Base-by-base conservation (phyloP, 2,888 invertebrate species). In the Boloria selene region DNA sequence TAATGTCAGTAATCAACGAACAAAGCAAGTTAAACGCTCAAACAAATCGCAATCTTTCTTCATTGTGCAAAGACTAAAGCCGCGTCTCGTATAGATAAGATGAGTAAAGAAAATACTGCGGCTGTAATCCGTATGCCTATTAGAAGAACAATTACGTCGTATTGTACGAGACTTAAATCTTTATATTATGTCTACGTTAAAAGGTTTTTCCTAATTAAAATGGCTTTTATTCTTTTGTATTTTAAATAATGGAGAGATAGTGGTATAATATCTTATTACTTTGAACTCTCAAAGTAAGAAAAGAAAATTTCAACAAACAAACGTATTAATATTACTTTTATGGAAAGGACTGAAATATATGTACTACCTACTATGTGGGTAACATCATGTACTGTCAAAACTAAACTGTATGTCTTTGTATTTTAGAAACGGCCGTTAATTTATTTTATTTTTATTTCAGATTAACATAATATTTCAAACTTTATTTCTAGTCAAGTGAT, bases 11-110 rank as follows among this genome's bases (percentile, higher is more conserved):
- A 60, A 67, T 60, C 16, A 60, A 51, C 42, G 38, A 67, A 65
- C 61, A 70, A 70, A 67, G 42, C n/a, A 44, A 58, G 55, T 60
- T 54, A 60, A 65, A 54, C 54, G 60, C 52, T 70, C 53, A 58
- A 59, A 61, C 62, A 65, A 65, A 60, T 55, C 67, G 54, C 55
- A 67, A 67, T 70, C 61, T 65, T 63, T 68, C 18, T 51, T 61
- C 59, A 50, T 49, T 67, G 67, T 67, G 60, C 38, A 61, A 64
- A 70, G 31, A 61, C 67, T 61, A 64, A 65, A 52, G 60, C 58
- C n/a, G 26, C 50, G 58, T 13, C 61, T 47, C 50, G 18, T 31
- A 59, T 31, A 59, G 64, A 69, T 69, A 70, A 70, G 66, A 64
- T 55, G 47, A 49, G 3, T 55, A 42, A 59, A 58, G 58, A 60